Conservation (phyloP, 2,888 invertebrate genomes). For the Candidula unifasciata region DNA sequence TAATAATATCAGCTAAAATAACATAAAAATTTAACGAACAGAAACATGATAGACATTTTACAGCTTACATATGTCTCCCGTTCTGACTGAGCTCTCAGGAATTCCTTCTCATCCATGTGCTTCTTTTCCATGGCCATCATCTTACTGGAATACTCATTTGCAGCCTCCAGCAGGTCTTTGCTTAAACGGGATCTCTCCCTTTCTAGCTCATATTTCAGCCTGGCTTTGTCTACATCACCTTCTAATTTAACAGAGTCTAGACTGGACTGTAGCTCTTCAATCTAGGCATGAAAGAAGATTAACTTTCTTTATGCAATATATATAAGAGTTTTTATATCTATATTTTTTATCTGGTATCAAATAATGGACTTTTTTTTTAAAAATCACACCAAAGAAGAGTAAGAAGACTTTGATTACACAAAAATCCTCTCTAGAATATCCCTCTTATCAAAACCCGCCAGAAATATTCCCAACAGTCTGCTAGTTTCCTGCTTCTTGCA, state of each 20-base stretch:
- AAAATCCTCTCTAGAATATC: not conserved
- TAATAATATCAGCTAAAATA: too few relatives aligned
- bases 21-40: too few relatives aligned
- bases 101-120: conserved; percentile 61
- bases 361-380: not conserved
- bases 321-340: not conserved
- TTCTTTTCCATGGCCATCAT: conserved; percentile 64
- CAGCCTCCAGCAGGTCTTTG: conserved; percentile 65
- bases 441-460: not conserved
- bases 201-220: conserved; percentile 62
- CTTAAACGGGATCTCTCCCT: conserved; percentile 65
- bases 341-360: not conserved
- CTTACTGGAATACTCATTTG: conserved; percentile 67
- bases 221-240: conserved; percentile 62
- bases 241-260: conserved; percentile 58
- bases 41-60: too few relatives aligned
- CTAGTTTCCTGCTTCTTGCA: too few relatives aligned
- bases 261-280: conserved; percentile 59
- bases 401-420: too few relatives aligned
- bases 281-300: conserved; percentile 51
- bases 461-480: not conserved
- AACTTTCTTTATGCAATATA: not conserved
- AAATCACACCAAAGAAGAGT: too few relatives aligned
- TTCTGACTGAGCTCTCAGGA: conserved; percentile 60
- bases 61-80: conserved; percentile 60